Evolutionary conservation across 2,797 vertebrate species (phyloP).

Genomic region (Melopsittacus undulatus): DNA sequence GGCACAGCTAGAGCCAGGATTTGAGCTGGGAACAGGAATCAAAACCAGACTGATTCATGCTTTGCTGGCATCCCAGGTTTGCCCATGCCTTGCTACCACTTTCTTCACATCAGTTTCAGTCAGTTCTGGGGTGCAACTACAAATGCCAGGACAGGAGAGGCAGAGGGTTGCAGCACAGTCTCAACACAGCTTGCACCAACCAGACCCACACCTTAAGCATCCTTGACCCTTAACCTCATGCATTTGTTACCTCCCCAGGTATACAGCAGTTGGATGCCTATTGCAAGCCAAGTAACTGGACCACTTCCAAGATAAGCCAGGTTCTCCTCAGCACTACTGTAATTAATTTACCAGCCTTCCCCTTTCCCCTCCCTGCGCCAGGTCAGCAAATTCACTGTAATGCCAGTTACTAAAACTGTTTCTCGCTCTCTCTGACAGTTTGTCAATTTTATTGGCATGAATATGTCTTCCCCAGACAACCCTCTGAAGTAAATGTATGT

Average conservation of each 20-base stretch:
- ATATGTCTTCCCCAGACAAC: neutral
- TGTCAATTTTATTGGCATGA: conserved; percentile 6
- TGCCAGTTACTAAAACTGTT: conserved; percentile 48
- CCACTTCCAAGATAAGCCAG: conserved; percentile 16
- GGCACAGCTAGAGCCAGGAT: neutral
- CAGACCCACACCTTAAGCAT: neutral
- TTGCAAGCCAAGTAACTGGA: conserved; percentile 18
- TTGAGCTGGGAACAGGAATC: neutral
- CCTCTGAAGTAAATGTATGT: neutral
- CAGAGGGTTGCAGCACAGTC: neutral
- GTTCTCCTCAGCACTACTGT: neutral
- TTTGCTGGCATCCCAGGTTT: rapidly evolving
- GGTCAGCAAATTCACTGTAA: conserved; percentile 48
- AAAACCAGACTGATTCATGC: neutral
- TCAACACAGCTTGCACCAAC: neutral
- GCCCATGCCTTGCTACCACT: neutral
- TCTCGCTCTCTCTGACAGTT: neutral
- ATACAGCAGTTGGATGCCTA: neutral
- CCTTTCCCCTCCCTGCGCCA: neutral
- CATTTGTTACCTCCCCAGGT: neutral
- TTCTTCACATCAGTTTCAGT: neutral
- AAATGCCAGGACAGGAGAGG: neutral
- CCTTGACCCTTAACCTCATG: neutral
- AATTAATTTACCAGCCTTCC: conserved; percentile 45
- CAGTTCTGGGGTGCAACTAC: neutral